A percentile compares a stretch with the other conserved stretches of the same genome.
Evolutionary conservation across 2,797 vertebrate species (phyloP).

Genomic region (Antrozous pallidus): DNA sequence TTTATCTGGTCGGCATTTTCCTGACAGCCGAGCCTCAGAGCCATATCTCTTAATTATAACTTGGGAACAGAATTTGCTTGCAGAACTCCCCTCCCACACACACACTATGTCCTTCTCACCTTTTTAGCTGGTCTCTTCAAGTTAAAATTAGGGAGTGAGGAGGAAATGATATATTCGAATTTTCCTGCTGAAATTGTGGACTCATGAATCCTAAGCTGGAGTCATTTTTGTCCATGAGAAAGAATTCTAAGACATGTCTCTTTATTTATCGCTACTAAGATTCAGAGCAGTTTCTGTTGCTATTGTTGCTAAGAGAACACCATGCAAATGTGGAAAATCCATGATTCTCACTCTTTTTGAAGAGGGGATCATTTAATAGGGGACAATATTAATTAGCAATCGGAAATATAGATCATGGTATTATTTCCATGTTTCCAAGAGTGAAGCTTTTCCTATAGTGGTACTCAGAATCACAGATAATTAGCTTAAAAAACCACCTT

Average conservation of each 20-base stretch:
- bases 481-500: not conserved
- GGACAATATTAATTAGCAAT: not conserved
- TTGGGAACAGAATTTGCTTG: not conserved
- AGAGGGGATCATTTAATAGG: not conserved
- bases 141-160: not conserved
- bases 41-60: not conserved
- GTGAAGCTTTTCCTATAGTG: not conserved
- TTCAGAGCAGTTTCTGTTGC: not conserved
- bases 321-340: not conserved
- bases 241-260: not conserved
- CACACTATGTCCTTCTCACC: not conserved
- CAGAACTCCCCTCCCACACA: not conserved
- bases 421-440: not conserved
- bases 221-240: not conserved
- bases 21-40: not conserved
- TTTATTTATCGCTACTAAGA: not conserved
- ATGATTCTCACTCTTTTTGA: not conserved
- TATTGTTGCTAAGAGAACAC: not conserved
- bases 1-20: not conserved
- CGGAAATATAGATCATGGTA: not conserved
- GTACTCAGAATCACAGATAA: not conserved
- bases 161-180: not conserved
- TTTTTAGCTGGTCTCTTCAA: not conserved
- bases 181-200: not conserved
- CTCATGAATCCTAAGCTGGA: not conserved